These are phyloP conservation scores for Erebia ligea DNA, from an alignment of 2,888 invertebrate species.

Conservation along the genomic window DNA sequence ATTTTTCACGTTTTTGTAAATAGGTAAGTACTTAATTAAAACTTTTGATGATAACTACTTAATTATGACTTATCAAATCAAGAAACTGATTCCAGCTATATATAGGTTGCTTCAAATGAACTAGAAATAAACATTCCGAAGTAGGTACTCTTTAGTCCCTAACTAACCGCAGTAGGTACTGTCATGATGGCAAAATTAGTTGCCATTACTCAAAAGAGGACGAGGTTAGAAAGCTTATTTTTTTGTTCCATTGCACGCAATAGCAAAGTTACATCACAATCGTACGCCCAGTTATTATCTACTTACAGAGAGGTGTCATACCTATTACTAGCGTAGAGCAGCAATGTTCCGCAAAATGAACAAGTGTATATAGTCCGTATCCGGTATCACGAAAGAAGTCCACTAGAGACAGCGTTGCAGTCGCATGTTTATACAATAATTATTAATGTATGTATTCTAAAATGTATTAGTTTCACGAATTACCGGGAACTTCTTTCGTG, in stretches of 20 bases:
- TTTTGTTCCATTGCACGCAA: constrained; percentile 60
- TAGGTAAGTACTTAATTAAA: no score
- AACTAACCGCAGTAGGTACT: constrained; percentile 17
- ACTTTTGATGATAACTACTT: no score
- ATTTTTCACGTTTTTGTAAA: not conserved
- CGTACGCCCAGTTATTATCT: constrained; percentile 53
- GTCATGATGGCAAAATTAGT: constrained; percentile 34
- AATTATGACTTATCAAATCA: no score
- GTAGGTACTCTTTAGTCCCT: not conserved
- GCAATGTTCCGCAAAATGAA: not conserved
- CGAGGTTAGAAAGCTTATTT: constrained; percentile 71
- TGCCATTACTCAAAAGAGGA: constrained; percentile 58
- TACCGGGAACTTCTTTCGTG: no score
- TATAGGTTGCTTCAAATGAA: no score
- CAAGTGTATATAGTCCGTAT: no score
- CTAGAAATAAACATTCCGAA: not conserved
- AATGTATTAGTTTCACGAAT: no score
- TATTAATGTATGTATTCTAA: no score
- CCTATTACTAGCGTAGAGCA: not conserved
- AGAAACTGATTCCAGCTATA: no score
- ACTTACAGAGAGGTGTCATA: constrained; percentile 47
- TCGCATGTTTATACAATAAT: no score
- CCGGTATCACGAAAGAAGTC: no score
- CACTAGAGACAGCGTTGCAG: no score
- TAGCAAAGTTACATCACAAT: constrained; percentile 58